phyloP scores from a whole-genome alignment of 2,888 invertebrate genomes.

The Melipona beecheii region DNA sequence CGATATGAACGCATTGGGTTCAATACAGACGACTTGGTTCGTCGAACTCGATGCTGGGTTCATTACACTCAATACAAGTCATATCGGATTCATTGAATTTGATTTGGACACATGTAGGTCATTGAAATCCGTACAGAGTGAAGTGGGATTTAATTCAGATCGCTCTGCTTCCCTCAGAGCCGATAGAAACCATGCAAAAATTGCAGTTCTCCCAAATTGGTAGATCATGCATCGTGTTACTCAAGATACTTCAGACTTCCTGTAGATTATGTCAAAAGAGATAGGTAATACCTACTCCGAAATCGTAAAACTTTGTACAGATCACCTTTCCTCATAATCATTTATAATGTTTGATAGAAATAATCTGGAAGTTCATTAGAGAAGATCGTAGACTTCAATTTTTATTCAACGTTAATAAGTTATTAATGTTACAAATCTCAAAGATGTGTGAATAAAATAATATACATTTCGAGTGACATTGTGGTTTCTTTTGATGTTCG shows the following conservation, averaged over 20 bases:
- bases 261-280: not conserved
- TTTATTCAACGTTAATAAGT: not conserved
- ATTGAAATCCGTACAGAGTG: not conserved
- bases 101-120: slow-evolving; percentile 7
- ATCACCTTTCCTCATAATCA: not conserved
- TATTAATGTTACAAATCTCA: not conserved
- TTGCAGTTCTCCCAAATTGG: not conserved
- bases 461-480: not conserved
- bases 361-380: not conserved
- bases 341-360: not conserved
- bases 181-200: not conserved
- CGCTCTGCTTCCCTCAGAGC: not conserved
- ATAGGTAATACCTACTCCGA: too few relatives aligned
- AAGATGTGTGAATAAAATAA: not conserved
- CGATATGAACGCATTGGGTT: not conserved
- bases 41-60: slow-evolving; percentile 18
- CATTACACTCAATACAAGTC: slow-evolving; percentile 16
- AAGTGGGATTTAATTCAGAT: not conserved
- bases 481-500: not conserved
- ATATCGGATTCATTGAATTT: slow-evolving; percentile 23
- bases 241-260: not conserved
- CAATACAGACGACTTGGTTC: slow-evolving; percentile 3
- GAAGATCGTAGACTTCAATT: not conserved
- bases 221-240: rapidly evolving
- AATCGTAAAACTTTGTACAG: not conserved